These are phyloP conservation scores for Melopsittacus undulatus DNA, from an alignment of 2,797 vertebrate species.

Conservation along the genomic window DNA sequence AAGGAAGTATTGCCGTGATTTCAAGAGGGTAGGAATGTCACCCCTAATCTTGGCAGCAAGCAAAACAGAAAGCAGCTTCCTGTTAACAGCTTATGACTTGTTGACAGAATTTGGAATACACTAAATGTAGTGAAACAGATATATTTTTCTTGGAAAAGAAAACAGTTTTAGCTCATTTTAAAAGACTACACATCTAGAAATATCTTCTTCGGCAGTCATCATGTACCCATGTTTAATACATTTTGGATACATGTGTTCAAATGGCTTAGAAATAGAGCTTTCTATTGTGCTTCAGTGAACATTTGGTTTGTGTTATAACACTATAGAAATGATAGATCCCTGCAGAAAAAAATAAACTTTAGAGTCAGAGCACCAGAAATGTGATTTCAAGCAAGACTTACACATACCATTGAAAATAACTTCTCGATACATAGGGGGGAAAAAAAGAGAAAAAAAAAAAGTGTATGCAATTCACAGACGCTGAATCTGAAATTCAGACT, in stretches of 20 bases:
- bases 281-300: background rate
- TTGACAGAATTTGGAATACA: constrained; percentile 34
- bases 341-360: background rate
- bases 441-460: background rate
- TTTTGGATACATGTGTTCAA: background rate
- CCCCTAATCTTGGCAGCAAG: background rate
- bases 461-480: background rate
- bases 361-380: background rate
- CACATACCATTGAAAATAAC: background rate
- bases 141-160: constrained; percentile 34
- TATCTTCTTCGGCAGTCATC: background rate
- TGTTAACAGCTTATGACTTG: constrained; percentile 20
- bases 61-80: constrained; percentile 32
- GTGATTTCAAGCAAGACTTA: background rate
- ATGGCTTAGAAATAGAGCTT: background rate
- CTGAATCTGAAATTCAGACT: background rate
- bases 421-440: background rate
- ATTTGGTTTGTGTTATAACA: constrained; percentile 31
- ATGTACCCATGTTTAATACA: background rate
- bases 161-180: constrained; percentile 20
- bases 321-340: background rate
- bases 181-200: background rate
- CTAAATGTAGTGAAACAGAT: background rate
- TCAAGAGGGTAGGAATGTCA: constrained; percentile 4
- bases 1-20: constrained; percentile 14